Evolutionary conservation across 2,888 invertebrate genomes (phyloP).

Genomic region (Pilophorus perplexus): DNA sequence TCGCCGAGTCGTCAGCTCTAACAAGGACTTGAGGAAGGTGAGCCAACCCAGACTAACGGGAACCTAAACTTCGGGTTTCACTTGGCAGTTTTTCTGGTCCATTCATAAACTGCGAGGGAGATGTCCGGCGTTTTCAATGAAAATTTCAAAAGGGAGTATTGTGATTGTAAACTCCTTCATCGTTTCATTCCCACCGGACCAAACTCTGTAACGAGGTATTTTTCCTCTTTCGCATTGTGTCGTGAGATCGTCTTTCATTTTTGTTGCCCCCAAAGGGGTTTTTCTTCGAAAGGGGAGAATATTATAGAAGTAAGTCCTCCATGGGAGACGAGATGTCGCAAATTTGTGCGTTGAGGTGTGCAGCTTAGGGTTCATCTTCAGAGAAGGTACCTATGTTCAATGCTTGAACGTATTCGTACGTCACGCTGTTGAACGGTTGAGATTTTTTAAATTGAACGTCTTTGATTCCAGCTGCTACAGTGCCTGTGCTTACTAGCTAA

Average conservation of each 20-base stretch:
- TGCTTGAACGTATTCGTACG: too few relatives aligned
- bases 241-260: constrained; percentile 4
- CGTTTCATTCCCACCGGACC: background rate
- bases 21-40: constrained; percentile 12
- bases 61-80: constrained; percentile 16
- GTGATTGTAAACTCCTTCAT: constrained; percentile 4
- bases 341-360: too few relatives aligned
- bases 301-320: too few relatives aligned
- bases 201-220: constrained; percentile 1
- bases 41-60: constrained; percentile 11
- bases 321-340: too few relatives aligned
- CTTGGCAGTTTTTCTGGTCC: constrained; percentile 2
- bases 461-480: too few relatives aligned
- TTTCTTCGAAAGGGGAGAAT: background rate
- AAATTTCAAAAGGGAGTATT: constrained; percentile 16
- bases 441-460: too few relatives aligned
- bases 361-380: too few relatives aligned
- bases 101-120: constrained; percentile 11
- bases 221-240: background rate
- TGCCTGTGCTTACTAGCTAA: too few relatives aligned
- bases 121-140: constrained; percentile 13
- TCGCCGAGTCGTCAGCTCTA: constrained; percentile 3
- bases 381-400: too few relatives aligned
- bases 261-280: too few relatives aligned
- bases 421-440: too few relatives aligned